Percentiles rank a stretch among this genome's conserved stretches.
These are phyloP conservation scores for Drosophila persimilis DNA, from an alignment of 1,140 invertebrate genomes.

Conservation along the genomic window DNA sequence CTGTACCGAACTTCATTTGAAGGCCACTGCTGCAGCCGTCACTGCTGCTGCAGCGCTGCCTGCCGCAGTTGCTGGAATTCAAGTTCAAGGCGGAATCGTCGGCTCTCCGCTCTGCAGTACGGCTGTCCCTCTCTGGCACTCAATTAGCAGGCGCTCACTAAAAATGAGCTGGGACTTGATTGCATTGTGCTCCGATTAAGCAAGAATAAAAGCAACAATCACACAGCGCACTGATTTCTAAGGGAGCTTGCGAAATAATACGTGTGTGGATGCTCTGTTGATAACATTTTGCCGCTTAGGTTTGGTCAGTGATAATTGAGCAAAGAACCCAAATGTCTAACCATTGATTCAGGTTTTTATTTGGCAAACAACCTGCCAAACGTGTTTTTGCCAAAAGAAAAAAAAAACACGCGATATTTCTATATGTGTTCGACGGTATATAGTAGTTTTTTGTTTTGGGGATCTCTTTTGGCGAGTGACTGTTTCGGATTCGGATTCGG, in stretches of 20 bases:
- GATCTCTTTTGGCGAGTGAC: neutral
- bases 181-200: slow-evolving; percentile 8
- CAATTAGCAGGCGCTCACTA: slow-evolving; percentile 48
- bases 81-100: slow-evolving; percentile 58
- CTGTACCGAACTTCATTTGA: slow-evolving; percentile 64
- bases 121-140: slow-evolving; percentile 30
- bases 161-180: slow-evolving; percentile 1
- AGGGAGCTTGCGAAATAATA: neutral
- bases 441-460: neutral
- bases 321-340: slow-evolving; percentile 4
- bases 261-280: neutral
- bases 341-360: neutral
- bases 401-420: neutral
- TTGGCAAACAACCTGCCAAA: slow-evolving; percentile 51
- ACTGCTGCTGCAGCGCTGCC: slow-evolving; percentile 15
- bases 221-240: slow-evolving; percentile 5
- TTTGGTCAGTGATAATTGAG: slow-evolving; percentile 56
- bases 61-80: slow-evolving; percentile 37
- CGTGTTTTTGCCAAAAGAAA: slow-evolving; percentile 64
- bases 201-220: neutral
- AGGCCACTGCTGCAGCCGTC: slow-evolving; percentile 32
- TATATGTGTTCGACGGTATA: slow-evolving; percentile 3
- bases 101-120: neutral
- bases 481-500: too few relatives aligned
- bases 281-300: slow-evolving; percentile 51